Evolutionary conservation across 2,113 vertebrate species (phyloP).

Genomic region (Mus musculus): GRCm39 chr14:122152001-122152500

Average conservation of each 20-base stretch:
- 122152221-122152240: neutral
- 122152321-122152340: neutral
- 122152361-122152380: constrained; percentile 32
- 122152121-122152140: neutral
- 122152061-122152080: constrained; percentile 48
- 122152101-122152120: constrained; percentile 8
- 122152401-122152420: constrained; percentile 19
- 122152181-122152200: neutral
- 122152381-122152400: constrained; percentile 29
- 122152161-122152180: neutral
- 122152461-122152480: constrained; percentile 21
- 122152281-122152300: neutral
- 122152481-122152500: constrained; percentile 34
- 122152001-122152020: neutral
- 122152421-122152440: neutral
- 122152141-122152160: constrained; percentile 7
- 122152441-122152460: too few species aligned
- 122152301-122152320: neutral
- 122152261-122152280: neutral
- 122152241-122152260: neutral
- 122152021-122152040: neutral
- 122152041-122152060: neutral
- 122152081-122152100: constrained; percentile 15
- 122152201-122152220: neutral
- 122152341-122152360: neutral